These are phyloP conservation scores for Mimachlamys varia DNA, from an alignment of 2,888 invertebrate genomes.

Conservation along the genomic window DNA sequence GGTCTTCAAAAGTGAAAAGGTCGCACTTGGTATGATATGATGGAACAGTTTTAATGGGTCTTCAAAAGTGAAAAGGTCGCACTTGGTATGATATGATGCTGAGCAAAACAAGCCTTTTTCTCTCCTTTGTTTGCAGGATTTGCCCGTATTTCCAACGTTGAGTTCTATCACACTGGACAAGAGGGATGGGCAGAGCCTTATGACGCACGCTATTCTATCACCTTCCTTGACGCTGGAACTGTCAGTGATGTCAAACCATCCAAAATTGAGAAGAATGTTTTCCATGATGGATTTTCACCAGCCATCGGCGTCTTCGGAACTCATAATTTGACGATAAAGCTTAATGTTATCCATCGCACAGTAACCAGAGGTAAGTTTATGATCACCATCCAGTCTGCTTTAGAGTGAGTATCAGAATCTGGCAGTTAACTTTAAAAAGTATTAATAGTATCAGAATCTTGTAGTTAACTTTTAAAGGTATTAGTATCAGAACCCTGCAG, in stretches of 20 bases:
- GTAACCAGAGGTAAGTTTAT: slow-evolving; percentile 67
- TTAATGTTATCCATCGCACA: slow-evolving; percentile 74
- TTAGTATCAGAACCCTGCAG: no score
- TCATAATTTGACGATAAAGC: slow-evolving; percentile 65
- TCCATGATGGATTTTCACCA: slow-evolving; percentile 74
- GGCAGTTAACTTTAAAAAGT: no score
- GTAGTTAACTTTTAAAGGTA: no score
- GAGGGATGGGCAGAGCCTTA: slow-evolving; percentile 70
- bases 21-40: no score
- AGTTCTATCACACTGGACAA: slow-evolving; percentile 76
- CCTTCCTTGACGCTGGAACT: slow-evolving; percentile 69
- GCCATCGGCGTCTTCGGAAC: slow-evolving; percentile 74
- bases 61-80: no score
- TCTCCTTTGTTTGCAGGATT: slow-evolving; percentile 63
- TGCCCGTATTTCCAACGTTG: slow-evolving; percentile 72
- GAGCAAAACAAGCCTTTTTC: no score
- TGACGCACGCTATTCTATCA: slow-evolving; percentile 74
- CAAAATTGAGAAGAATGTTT: slow-evolving; percentile 68
- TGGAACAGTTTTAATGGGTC: no score
- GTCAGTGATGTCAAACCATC: slow-evolving; percentile 66
- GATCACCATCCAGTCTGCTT: no score
- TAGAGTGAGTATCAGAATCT: no score
- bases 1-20: no score
- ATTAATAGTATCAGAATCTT: no score
- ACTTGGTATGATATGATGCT: background rate